These are phyloP conservation scores for Mobula birostris DNA, from an alignment of 2,113 vertebrate species.

Conservation along the genomic window DNA sequence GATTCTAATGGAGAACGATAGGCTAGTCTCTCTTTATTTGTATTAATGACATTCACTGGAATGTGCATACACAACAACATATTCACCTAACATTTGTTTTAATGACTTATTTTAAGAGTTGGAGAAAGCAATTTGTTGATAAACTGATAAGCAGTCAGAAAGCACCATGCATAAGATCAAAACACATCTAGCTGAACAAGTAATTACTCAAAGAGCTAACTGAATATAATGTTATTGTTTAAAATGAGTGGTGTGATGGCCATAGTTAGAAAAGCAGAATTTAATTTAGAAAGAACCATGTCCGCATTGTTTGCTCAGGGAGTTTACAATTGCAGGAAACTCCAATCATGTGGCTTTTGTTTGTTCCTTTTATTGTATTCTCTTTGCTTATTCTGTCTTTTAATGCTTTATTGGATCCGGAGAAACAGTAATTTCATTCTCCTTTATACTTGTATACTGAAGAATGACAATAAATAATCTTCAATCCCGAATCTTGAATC, in stretches of 20 bases:
- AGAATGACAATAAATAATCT: too few relatives aligned
- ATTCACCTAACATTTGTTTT: not conserved
- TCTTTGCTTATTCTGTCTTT: too few relatives aligned
- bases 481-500: too few relatives aligned
- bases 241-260: not conserved
- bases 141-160: not conserved
- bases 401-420: too few relatives aligned
- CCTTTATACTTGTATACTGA: too few relatives aligned
- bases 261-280: too few relatives aligned
- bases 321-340: too few relatives aligned
- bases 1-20: not conserved
- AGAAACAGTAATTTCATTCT: too few relatives aligned
- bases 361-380: too few relatives aligned
- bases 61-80: not conserved
- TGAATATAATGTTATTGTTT: not conserved
- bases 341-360: too few relatives aligned
- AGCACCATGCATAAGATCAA: not conserved
- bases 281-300: too few relatives aligned
- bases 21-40: not conserved
- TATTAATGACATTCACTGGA: not conserved
- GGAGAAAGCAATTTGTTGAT: not conserved
- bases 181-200: not conserved
- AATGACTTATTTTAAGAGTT: not conserved
- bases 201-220: not conserved
- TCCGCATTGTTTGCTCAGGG: too few relatives aligned